These are phyloP conservation scores for Vulpes ferrilata DNA, from an alignment of 2,113 vertebrate species.

Conservation along the genomic window DNA sequence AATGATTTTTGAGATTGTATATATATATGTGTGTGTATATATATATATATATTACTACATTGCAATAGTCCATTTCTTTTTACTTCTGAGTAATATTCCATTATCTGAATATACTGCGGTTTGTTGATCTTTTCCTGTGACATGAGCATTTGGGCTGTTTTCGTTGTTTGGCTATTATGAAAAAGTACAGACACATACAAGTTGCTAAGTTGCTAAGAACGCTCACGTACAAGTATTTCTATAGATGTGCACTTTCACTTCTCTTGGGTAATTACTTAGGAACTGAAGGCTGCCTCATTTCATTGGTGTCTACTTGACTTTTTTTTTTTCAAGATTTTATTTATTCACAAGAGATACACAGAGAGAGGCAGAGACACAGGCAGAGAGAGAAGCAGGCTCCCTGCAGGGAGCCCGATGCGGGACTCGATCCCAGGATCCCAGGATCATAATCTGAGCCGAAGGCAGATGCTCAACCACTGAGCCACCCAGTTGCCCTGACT, in stretches of 20 bases:
- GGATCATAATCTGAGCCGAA: no score
- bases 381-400: no score
- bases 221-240: neutral
- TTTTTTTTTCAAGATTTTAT: neutral
- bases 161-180: neutral
- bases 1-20: neutral
- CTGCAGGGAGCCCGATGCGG: no score
- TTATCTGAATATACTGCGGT: neutral
- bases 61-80: neutral
- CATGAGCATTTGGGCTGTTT: neutral
- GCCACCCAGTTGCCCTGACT: no score
- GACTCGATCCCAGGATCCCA: no score
- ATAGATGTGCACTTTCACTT: neutral
- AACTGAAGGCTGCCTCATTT: neutral
- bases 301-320: neutral
- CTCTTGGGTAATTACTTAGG: neutral
- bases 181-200: neutral
- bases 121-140: neutral
- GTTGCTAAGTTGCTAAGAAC: neutral
- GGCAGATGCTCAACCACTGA: no score
- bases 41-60: fast-evolving
- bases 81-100: neutral
- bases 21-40: no score
- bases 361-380: no score
- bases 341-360: no score